These are phyloP conservation scores for Girardinus metallicus DNA, from an alignment of 2,797 vertebrate species.

Conservation along the genomic window DNA sequence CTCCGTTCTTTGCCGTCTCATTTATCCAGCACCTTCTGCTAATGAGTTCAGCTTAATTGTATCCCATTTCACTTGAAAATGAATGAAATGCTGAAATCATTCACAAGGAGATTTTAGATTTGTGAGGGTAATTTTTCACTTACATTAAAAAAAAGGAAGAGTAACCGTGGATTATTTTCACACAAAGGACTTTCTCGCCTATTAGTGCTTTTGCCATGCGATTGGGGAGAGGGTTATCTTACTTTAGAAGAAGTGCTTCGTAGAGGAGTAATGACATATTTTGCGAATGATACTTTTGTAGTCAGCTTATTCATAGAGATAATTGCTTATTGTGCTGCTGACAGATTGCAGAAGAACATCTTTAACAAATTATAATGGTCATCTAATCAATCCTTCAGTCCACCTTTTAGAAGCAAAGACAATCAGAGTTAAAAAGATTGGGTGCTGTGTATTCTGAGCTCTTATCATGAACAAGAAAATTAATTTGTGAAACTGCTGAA, in stretches of 20 bases:
- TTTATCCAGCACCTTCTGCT: slow-evolving; percentile 62
- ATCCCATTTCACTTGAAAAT: slow-evolving; percentile 72
- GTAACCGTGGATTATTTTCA: slow-evolving; percentile 49
- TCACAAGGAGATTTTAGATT: slow-evolving; percentile 29
- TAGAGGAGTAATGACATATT: slow-evolving; percentile 55
- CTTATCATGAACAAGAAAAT: slow-evolving; percentile 16
- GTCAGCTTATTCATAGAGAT: slow-evolving; percentile 23
- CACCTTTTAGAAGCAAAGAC: slow-evolving; percentile 5
- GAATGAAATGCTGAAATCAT: slow-evolving; percentile 68
- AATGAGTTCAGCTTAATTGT: slow-evolving; percentile 73
- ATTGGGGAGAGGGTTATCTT: slow-evolving; percentile 65
- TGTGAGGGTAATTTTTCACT: slow-evolving; percentile 22
- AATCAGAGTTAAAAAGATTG: neutral
- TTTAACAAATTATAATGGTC: slow-evolving; percentile 24
- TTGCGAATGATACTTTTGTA: slow-evolving; percentile 49
- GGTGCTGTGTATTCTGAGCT: neutral
- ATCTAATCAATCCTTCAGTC: slow-evolving; percentile 6
- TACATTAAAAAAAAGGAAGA: neutral
- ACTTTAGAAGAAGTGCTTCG: slow-evolving; percentile 28
- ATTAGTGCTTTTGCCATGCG: slow-evolving; percentile 35
- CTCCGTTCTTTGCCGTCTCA: slow-evolving; percentile 45
- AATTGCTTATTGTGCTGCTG: slow-evolving; percentile 50
- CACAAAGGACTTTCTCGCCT: slow-evolving; percentile 46
- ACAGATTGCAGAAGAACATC: slow-evolving; percentile 27
- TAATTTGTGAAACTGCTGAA: slow-evolving; percentile 12